These are phyloP conservation scores for Oryzias dopingdopingensis DNA, from an alignment of 2,797 vertebrate genomes.

Conservation along the genomic window DNA sequence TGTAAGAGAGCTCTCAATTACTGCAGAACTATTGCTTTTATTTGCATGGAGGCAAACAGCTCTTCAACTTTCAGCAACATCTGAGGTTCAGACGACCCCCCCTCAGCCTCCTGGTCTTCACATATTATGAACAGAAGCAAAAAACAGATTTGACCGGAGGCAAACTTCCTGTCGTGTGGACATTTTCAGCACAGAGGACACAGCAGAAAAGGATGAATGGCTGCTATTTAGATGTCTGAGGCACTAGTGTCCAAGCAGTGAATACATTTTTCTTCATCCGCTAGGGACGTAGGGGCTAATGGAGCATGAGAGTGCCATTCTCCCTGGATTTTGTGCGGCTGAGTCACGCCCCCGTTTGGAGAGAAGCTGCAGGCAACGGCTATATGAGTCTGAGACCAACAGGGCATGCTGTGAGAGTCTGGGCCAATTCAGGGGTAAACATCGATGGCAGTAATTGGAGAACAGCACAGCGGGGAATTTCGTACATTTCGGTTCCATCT, in stretches of 20 bases:
- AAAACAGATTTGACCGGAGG: slow-evolving; percentile 23
- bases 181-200: slow-evolving; percentile 20
- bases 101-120: slow-evolving; percentile 26
- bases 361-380: slow-evolving; percentile 51
- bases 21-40: slow-evolving; percentile 1
- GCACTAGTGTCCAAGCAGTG: slow-evolving; percentile 42
- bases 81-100: slow-evolving; percentile 28
- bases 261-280: slow-evolving; percentile 74
- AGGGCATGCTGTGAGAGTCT: slow-evolving; percentile 56
- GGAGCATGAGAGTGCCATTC: slow-evolving; percentile 72
- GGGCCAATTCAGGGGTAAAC: slow-evolving; percentile 64
- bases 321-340: slow-evolving; percentile 53
- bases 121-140: slow-evolving; percentile 46
- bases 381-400: slow-evolving; percentile 49
- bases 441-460: slow-evolving; percentile 68
- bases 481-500: slow-evolving; percentile 54
- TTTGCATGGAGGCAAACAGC: slow-evolving; percentile 9
- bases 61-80: slow-evolving; percentile 18
- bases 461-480: slow-evolving; percentile 62
- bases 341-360: slow-evolving; percentile 63
- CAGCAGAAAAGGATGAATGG: slow-evolving; percentile 38
- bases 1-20: neutral
- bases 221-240: slow-evolving; percentile 61
- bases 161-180: slow-evolving; percentile 27
- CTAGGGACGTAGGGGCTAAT: slow-evolving; percentile 65